Percentiles rank a stretch among this genome's conserved stretches.
phyloP scores from a whole-genome alignment of 2,113 vertebrate species.

The Oreocharis arfaki region DNA sequence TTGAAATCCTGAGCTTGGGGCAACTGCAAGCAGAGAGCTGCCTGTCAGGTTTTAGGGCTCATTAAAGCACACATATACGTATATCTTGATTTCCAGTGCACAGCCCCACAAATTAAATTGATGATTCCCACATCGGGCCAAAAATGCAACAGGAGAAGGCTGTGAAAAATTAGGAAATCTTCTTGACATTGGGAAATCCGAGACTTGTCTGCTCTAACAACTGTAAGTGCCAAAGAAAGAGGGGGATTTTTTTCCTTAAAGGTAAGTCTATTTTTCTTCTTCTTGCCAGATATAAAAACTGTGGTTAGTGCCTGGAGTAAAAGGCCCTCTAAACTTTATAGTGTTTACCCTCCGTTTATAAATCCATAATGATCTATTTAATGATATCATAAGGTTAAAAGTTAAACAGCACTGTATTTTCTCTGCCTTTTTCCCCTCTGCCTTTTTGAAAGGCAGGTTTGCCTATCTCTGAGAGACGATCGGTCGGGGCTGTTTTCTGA shows the following conservation, averaged over 20 bases:
- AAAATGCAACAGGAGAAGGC: slow-evolving; percentile 61
- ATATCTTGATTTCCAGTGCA: background rate
- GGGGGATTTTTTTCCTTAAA: background rate
- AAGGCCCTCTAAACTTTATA: background rate
- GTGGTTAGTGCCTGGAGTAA: background rate
- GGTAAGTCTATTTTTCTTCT: slow-evolving; percentile 43
- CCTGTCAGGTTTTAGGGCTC: slow-evolving; percentile 20
- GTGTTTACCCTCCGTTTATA: background rate
- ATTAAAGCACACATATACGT: background rate
- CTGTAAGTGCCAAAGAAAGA: slow-evolving; percentile 49
- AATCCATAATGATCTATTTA: slow-evolving; percentile 4
- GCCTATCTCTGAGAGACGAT: background rate
- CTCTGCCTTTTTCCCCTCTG: background rate
- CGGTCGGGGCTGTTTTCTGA: background rate
- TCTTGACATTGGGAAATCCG: slow-evolving; percentile 60
- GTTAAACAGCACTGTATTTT: background rate
- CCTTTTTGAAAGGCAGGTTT: background rate
- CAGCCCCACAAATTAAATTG: background rate
- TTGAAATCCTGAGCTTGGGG: slow-evolving; percentile 66
- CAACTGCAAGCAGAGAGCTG: background rate
- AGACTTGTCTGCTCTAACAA: slow-evolving; percentile 63
- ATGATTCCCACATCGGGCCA: background rate
- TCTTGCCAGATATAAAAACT: background rate
- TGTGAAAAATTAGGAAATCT: slow-evolving; percentile 62
- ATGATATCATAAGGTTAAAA: slow-evolving; percentile 17